These are phyloP conservation scores for Gulo gulo DNA, from an alignment of 2,113 vertebrate species.

Conservation along the genomic window DNA sequence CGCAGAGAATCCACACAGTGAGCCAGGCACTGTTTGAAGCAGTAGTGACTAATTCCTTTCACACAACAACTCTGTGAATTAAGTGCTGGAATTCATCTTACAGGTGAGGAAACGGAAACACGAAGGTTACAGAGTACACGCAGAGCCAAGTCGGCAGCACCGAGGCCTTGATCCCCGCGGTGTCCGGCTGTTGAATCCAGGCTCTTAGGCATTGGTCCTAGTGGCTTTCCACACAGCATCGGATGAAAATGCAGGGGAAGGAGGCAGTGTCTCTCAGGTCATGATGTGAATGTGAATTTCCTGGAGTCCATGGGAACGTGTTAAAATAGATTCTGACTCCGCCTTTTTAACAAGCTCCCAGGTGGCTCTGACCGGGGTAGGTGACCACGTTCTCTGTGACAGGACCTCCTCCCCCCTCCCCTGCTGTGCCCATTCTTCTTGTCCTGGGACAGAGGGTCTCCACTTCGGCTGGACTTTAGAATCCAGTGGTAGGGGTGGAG, in stretches of 20 bases:
- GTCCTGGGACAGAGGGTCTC: background rate
- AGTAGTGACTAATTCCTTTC: background rate
- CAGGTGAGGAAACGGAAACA: background rate
- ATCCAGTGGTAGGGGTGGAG: background rate
- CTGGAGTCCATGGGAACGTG: background rate
- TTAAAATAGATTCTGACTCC: background rate
- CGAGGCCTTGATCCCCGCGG: background rate
- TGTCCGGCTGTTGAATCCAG: background rate
- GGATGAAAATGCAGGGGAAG: background rate
- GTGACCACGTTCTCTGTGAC: background rate
- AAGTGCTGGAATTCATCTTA: background rate
- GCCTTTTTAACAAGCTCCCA: background rate
- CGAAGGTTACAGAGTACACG: background rate
- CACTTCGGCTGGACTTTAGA: background rate
- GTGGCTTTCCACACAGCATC: background rate
- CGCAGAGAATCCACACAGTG: background rate
- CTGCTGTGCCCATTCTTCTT: background rate
- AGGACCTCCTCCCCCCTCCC: too few relatives aligned
- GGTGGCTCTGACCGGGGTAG: background rate
- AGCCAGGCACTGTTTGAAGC: background rate
- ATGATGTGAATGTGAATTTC: background rate
- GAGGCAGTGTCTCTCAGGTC: background rate
- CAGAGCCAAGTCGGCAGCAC: background rate
- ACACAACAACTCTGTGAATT: background rate
- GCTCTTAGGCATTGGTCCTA: background rate